phyloP scores from a whole-genome alignment of 2,113 vertebrate species.

The Oryzias melastigma region DNA sequence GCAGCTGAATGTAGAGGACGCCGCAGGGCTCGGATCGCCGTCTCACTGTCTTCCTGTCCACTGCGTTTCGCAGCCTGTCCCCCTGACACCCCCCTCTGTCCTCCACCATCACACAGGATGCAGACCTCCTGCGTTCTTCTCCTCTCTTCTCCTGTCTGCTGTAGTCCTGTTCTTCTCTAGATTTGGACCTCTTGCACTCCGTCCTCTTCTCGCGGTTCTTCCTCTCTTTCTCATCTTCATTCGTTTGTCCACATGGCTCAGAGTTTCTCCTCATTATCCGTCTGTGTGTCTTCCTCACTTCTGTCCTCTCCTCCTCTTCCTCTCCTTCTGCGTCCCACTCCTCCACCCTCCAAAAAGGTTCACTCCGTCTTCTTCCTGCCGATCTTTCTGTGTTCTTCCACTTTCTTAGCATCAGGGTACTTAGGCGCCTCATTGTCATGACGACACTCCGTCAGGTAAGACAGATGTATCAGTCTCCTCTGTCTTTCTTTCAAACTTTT shows the following conservation, averaged over 20 bases:
- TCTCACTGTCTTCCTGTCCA: constrained; percentile 10
- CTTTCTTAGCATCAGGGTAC: constrained; percentile 44
- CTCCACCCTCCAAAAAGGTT: constrained; percentile 23
- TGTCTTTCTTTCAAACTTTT: background rate
- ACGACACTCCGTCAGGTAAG: background rate
- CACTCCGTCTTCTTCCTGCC: constrained; percentile 44
- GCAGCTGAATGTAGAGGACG: constrained; percentile 31
- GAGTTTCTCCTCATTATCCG: constrained; percentile 46
- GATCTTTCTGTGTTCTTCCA: constrained; percentile 49
- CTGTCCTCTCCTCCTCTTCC: constrained; percentile 12
- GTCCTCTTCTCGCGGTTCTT: constrained; percentile 6
- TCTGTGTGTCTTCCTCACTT: constrained; percentile 14
- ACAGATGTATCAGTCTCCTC: background rate
- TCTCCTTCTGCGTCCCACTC: constrained; percentile 19
- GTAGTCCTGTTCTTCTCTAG: constrained; percentile 14
- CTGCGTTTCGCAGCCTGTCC: background rate
- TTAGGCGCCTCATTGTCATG: constrained; percentile 48
- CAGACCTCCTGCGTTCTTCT: constrained; percentile 18
- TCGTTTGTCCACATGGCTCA: constrained; percentile 27
- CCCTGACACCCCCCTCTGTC: background rate
- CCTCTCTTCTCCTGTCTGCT: constrained; percentile 9
- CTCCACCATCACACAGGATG: constrained; percentile 13
- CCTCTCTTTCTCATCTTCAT: constrained; percentile 8
- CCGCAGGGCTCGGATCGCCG: constrained; percentile 33
- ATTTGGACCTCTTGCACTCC: constrained; percentile 19